Base-by-base conservation (phyloP, 2,888 invertebrate species). In the Sminthurides aquaticus region DNA sequence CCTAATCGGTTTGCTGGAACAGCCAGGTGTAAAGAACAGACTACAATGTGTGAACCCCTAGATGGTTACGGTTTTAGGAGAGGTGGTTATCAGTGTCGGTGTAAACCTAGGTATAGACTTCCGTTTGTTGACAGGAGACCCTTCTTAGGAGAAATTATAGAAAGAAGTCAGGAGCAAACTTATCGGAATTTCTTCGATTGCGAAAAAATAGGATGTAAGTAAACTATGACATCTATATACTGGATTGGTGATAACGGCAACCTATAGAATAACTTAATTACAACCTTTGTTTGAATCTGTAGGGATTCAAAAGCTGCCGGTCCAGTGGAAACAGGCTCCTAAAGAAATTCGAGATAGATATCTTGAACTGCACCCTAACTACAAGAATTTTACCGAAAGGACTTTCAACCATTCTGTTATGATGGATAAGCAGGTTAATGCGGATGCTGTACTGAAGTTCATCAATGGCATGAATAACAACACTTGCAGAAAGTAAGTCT, bases 61-160 rank as follows among this genome's bases (percentile, higher is more conserved):
- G 88, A 94, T 78, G 97, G 97, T 2, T 98, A 91, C 89, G 97
- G 97, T 52, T 95, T 91, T 79, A 84, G 95, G 62, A 84, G 97
- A 76, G 97, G 97, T 60, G 96, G 94, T 5, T 97, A 95, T 80
- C 93, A 94, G 77, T 95, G 94, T 77, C 85, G 93, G 70, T 98
- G 98, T 79, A 84, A 85, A 75, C 95, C 97, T 0, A 91, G 94
- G 0, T 89, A 81, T 79, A 84, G 97, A 62, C 82, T 94, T 74
- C 97, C 97, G 0, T 86, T 87, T 75, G 85, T 89, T 65, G 91
- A 92, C 29, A 84, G 95, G 62, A 84, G 93, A 62, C 95, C 97
- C 0, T 97, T 88, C 81, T 29, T 94, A 27, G 97, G 97, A 0
- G 93, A 95, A 82, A 87, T 97, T 67, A 83, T 98, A 18, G 97